Conservation (phyloP, 2,797 vertebrate species). For the Lepilemur septentrionalis region DNA sequence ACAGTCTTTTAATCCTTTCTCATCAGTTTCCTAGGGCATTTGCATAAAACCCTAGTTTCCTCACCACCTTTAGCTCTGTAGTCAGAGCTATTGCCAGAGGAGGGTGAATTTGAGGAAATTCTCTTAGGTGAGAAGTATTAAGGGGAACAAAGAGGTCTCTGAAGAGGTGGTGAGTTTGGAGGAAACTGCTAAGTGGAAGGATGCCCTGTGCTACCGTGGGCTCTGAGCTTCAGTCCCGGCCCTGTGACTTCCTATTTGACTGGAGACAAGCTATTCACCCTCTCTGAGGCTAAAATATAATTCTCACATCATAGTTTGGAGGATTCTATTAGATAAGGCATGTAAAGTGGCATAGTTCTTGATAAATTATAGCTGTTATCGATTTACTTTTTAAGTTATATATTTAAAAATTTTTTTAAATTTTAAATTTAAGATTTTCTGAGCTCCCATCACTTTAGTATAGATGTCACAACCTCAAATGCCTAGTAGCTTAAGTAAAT, state of each 20-base stretch:
- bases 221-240: not conserved
- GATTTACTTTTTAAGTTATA: not conserved
- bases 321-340: not conserved
- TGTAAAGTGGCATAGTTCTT: not conserved
- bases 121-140: not conserved
- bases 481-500: not conserved
- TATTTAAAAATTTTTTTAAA: not conserved
- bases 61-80: not conserved
- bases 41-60: not conserved
- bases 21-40: slow-evolving; percentile 14
- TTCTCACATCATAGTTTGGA: not conserved
- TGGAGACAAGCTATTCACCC: not conserved
- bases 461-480: not conserved
- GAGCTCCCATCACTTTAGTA: not conserved
- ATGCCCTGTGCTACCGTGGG: no score
- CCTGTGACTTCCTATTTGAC: not conserved
- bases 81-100: not conserved
- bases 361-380: not conserved
- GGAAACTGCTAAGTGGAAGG: not conserved
- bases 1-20: slow-evolving; percentile 28
- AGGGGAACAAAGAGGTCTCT: not conserved
- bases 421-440: not conserved
- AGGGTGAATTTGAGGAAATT: not conserved
- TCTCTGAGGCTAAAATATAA: not conserved
- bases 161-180: not conserved